Conservation (phyloP, 2,797 vertebrate species). For the Thamnophis elegans region DNA sequence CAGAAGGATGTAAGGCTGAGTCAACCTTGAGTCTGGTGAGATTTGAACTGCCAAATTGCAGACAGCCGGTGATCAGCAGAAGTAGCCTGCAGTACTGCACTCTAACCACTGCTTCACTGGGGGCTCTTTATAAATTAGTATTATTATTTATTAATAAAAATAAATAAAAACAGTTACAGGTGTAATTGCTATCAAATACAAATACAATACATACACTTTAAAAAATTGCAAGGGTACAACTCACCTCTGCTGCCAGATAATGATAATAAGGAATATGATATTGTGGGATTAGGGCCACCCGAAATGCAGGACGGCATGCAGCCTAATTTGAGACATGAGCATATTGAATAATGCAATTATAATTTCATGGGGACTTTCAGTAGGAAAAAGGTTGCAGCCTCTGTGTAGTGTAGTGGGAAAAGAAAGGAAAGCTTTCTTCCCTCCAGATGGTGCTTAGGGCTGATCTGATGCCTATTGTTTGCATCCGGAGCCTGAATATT, state of each 20-base stretch:
- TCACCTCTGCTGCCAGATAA: no score
- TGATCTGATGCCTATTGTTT: background rate
- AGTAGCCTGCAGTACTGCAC: no score
- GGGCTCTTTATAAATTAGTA: no score
- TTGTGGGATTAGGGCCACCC: background rate
- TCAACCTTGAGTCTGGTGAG: no score
- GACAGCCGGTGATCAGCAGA: no score
- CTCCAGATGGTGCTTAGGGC: background rate
- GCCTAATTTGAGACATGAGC: background rate
- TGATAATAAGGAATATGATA: background rate
- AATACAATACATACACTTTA: background rate
- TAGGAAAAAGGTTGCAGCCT: slow-evolving; percentile 27
- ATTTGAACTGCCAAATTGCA: no score
- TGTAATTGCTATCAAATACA: background rate
- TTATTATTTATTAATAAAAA: background rate
- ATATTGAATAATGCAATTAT: slow-evolving; percentile 1
- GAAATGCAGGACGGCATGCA: background rate
- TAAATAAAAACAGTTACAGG: background rate
- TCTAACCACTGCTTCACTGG: no score
- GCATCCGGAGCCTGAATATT: slow-evolving; percentile 15
- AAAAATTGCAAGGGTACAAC: background rate
- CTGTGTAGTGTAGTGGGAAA: background rate
- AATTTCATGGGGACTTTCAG: slow-evolving; percentile 10
- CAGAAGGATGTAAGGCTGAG: no score
- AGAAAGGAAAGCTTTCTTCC: background rate